phyloP scores from a whole-genome alignment of 2,113 vertebrate species.

The Gasterosteus aculeatus region DNA sequence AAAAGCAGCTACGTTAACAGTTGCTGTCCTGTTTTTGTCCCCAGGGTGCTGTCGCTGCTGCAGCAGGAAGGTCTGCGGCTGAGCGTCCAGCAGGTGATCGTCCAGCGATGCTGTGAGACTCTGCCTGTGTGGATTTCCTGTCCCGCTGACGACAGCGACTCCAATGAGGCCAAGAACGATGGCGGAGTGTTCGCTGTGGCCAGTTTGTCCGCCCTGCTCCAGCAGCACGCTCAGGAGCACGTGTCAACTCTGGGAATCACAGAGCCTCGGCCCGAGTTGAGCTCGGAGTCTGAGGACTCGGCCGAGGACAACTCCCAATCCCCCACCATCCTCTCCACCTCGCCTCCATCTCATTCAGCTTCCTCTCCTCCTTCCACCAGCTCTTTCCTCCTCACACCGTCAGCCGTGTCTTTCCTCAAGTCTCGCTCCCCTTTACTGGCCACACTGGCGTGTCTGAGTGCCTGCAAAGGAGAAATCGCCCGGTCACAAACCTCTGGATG shows the following conservation, averaged over 20 bases:
- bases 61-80: conserved; percentile 85
- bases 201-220: conserved; percentile 78
- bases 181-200: conserved; percentile 70
- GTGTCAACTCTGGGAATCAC: conserved; percentile 72
- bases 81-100: conserved; percentile 90
- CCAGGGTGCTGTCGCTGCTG: conserved; percentile 86
- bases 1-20: background rate
- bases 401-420: conserved; percentile 90
- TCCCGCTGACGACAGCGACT: conserved; percentile 42
- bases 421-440: conserved; percentile 87
- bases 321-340: conserved; percentile 46
- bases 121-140: conserved; percentile 81
- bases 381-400: conserved; percentile 85
- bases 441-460: conserved; percentile 85
- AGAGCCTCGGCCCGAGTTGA: conserved; percentile 54
- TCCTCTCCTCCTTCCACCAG: conserved; percentile 46
- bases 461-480: conserved; percentile 70
- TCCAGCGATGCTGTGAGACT: conserved; percentile 89
- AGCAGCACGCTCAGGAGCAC: conserved; percentile 75
- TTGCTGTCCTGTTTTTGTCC: background rate
- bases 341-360: conserved; percentile 35
- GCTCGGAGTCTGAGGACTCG: conserved; percentile 74
- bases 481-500: conserved; percentile 75
- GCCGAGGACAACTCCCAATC: conserved; percentile 61
- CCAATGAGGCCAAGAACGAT: background rate